A percentile compares a stretch with the other conserved stretches of the same genome.
Evolutionary conservation across 1,140 invertebrate genomes (phyloP).

Genomic region (Bombus confusus): DNA sequence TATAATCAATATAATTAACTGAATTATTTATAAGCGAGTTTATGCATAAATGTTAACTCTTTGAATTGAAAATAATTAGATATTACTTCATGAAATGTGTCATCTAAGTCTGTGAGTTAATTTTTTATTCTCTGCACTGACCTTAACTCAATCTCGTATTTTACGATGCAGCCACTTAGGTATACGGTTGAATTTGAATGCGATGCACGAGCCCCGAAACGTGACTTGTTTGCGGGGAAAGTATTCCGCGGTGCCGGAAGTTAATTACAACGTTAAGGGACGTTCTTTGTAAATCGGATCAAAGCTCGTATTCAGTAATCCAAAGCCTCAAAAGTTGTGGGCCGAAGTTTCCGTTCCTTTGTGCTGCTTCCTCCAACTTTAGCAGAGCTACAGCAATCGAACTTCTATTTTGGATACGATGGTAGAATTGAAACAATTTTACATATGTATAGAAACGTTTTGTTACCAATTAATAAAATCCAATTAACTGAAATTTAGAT

Average conservation of each 20-base stretch:
- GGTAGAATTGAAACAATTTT: not conserved
- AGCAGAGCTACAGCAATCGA: not conserved
- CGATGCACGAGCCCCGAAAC: conserved; percentile 3
- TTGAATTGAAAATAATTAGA: not conserved
- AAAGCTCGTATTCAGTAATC: conserved; percentile 16
- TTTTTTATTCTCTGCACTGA: not conserved
- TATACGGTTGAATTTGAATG: conserved; percentile 1
- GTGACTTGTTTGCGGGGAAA: conserved; percentile 22
- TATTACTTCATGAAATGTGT: not conserved
- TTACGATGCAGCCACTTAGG: not conserved
- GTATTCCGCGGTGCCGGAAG: not conserved
- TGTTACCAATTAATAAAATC: not conserved
- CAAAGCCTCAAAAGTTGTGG: not conserved
- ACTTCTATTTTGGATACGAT: not conserved
- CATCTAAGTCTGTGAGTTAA: not conserved
- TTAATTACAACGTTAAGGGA: conserved; percentile 26
- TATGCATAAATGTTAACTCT: not conserved
- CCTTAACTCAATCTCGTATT: not conserved
- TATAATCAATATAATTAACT: not conserved
- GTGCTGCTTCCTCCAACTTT: not conserved
- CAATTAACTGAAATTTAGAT: no score
- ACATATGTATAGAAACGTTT: not conserved
- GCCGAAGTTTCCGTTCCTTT: not conserved
- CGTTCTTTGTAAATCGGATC: conserved; percentile 24
- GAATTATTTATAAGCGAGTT: not conserved